Evolutionary conservation across 1,140 invertebrate species (phyloP), one percentile per base, ranked within the genome.

Genomic region (Drosophila lini): DNA sequence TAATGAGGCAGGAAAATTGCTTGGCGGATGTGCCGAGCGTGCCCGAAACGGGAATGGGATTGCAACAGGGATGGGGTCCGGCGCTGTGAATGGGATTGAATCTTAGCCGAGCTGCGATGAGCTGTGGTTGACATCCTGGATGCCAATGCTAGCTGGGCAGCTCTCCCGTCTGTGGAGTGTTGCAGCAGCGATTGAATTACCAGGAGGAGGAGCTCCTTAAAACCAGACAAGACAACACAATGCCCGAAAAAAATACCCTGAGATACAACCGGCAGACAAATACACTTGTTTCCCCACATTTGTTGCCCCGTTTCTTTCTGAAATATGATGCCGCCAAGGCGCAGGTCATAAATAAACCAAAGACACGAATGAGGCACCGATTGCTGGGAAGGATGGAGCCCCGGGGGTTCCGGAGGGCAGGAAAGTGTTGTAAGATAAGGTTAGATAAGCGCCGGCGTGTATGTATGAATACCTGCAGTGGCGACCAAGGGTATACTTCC

Each of bases 371-470:
- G 56, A 69, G 34, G 44, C 47, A 47, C 44, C 56, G 50, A 62
- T 56, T 19, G 59, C 60, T 50, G 38, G 62, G 36, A 58, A 38
- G 44, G 22, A 38, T 38, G 34, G 52, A 38, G 34, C 34, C 52
- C 40, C 15, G 41, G 45, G 40, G 52, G 34, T 55, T 53, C 34
- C 19, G n/a, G 45, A 28, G 53, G 42, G 34, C 82, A 65, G 75
- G 69, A 82, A 88, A 86, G 82, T 82, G 83, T 83, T 86, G 82
- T 69, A 61, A 59, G 82, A 88, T 86, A 86, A 86, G 84, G 83
- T 86, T 88, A 86, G 82, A 86, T 86, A 86, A 86, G 82, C 75
- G 83, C 70, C 82, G 75, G 53, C 57, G 59, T 60, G 63, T 71
- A 64, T 73, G 48, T 68, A 38, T 45, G 38, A 45, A 44, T 60